Evolutionary conservation across 2,113 vertebrate genomes (phyloP).

Genomic region (Nesogale talazaci): DNA sequence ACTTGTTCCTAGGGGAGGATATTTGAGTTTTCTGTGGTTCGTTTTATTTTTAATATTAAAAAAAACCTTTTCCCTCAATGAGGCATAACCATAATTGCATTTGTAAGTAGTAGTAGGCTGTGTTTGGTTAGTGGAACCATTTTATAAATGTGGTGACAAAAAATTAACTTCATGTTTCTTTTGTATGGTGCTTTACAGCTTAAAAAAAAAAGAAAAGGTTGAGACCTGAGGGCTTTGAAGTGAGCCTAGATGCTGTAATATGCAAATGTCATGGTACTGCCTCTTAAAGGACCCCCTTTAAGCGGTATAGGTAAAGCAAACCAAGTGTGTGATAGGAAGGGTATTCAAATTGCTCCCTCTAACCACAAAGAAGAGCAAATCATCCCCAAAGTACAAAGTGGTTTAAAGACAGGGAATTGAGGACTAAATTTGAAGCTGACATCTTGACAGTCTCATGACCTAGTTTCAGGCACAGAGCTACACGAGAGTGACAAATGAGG

Average conservation of each 20-base stretch:
- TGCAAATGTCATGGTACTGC: neutral
- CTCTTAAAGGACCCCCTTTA: conserved; percentile 16
- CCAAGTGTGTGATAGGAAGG: conserved; percentile 2
- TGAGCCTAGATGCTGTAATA: neutral
- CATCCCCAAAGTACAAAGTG: conserved; percentile 68
- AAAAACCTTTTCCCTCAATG: conserved; percentile 74
- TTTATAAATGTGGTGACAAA: conserved; percentile 70
- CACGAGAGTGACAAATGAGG: conserved; percentile 53
- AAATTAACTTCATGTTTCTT: conserved; percentile 70
- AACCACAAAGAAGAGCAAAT: conserved; percentile 76
- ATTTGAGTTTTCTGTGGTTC: conserved; percentile 78
- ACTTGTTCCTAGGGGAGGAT: conserved; percentile 77
- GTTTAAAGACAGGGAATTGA: conserved; percentile 77
- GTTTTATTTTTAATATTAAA: conserved; percentile 81
- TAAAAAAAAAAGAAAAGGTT: no score
- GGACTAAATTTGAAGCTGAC: conserved; percentile 79
- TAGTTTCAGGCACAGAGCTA: conserved; percentile 73
- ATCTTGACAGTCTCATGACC: conserved; percentile 78
- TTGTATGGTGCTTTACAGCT: conserved; percentile 6
- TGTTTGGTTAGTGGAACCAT: conserved; percentile 67
- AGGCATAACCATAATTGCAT: conserved; percentile 76
- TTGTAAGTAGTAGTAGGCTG: conserved; percentile 69
- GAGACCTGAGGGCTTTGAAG: conserved; percentile 31
- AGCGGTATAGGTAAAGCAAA: conserved; percentile 47
- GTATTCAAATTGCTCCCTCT: conserved; percentile 67